These are phyloP conservation scores for Proterorhinus semilunaris DNA, from an alignment of 2,113 vertebrate species.

Conservation along the genomic window DNA sequence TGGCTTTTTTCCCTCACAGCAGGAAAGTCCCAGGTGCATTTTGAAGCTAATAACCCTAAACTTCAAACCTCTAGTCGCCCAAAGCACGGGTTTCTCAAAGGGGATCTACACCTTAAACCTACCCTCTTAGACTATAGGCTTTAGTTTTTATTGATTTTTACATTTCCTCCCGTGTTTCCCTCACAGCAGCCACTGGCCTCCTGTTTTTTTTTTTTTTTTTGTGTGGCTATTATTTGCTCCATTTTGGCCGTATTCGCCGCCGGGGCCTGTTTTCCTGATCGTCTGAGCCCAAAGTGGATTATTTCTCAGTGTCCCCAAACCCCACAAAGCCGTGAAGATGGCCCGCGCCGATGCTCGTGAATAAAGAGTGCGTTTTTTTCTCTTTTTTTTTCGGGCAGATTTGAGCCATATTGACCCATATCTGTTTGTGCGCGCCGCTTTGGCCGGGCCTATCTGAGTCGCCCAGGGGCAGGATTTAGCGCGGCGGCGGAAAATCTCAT, in stretches of 20 bases:
- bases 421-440: constrained; percentile 47
- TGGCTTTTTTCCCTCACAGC: too few relatives aligned
- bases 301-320: constrained; percentile 44
- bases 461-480: constrained; percentile 69
- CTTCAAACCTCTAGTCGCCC: too few relatives aligned
- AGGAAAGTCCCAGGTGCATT: too few relatives aligned
- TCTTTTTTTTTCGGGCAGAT: constrained; percentile 58
- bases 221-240: constrained; percentile 9
- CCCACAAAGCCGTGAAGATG: constrained; percentile 52
- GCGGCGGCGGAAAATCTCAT: constrained; percentile 64
- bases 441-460: constrained; percentile 46
- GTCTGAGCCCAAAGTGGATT: constrained; percentile 48
- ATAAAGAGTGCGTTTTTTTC: constrained; percentile 45
- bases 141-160: neutral
- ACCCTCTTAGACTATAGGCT: neutral
- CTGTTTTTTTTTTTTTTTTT: too few relatives aligned
- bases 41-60: too few relatives aligned
- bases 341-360: constrained; percentile 64
- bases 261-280: constrained; percentile 35
- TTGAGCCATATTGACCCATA: constrained; percentile 70
- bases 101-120: too few relatives aligned
- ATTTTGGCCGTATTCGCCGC: constrained; percentile 24
- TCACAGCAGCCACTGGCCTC: neutral
- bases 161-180: neutral
- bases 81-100: too few relatives aligned